Percentiles rank a stretch among this genome's conserved stretches.
Evolutionary conservation across 2,113 vertebrate species (phyloP).

Genomic region (Nannobrachium achirus): DNA sequence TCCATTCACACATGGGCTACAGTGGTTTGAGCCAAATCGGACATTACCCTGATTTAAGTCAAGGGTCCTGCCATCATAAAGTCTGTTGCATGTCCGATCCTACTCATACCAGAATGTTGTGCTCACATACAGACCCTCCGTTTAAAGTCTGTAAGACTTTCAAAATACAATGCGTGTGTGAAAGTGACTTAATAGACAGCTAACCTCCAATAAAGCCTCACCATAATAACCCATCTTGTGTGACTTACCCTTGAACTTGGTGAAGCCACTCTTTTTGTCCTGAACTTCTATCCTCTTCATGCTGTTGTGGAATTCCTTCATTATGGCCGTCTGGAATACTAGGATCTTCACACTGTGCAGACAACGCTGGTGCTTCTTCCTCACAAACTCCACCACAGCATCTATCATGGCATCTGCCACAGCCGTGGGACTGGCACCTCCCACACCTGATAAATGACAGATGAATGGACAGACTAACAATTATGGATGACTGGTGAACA

Average conservation of each 20-base stretch:
- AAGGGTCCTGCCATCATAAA: too few relatives aligned
- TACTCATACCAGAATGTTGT: too few relatives aligned
- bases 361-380: conserved; percentile 41
- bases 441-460: conserved; percentile 76
- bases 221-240: too few relatives aligned
- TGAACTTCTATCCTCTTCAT: conserved; percentile 79
- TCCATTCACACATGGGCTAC: too few relatives aligned
- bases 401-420: conserved; percentile 84
- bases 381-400: conserved; percentile 83
- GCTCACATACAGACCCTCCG: too few relatives aligned
- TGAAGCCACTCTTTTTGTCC: accelerated
- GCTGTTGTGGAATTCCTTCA: conserved; percentile 78
- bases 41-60: too few relatives aligned
- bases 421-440: conserved; percentile 64
- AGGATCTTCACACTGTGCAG: conserved; percentile 84
- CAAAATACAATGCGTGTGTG: too few relatives aligned
- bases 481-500: not conserved
- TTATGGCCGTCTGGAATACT: conserved; percentile 83
- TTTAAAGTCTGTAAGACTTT: too few relatives aligned
- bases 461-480: not conserved
- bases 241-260: conserved; percentile 60
- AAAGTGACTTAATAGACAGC: too few relatives aligned
- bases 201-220: too few relatives aligned
- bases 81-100: too few relatives aligned
- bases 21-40: too few relatives aligned